These are phyloP conservation scores for Ormyrus pomaceus DNA, from an alignment of 2,888 invertebrate species.

Conservation along the genomic window DNA sequence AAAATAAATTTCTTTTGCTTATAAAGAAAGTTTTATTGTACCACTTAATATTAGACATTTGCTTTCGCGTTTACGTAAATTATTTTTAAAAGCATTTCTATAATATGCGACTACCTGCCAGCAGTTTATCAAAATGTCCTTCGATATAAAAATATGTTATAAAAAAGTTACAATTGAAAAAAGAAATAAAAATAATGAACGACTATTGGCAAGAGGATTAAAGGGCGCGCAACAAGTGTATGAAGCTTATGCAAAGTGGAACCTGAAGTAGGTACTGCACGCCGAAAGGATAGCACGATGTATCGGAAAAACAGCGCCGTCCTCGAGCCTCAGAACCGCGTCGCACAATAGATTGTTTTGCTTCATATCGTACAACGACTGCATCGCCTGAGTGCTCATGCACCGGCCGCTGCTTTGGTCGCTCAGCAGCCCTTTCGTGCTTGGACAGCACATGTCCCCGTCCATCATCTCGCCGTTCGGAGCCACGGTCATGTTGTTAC, in stretches of 20 bases:
- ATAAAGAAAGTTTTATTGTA: too few relatives aligned
- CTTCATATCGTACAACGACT: conserved; percentile 89
- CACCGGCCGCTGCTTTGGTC: conserved; percentile 79
- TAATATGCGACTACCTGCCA: too few relatives aligned
- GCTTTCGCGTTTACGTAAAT: too few relatives aligned
- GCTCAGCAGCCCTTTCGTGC: conserved; percentile 65
- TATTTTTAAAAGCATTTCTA: too few relatives aligned
- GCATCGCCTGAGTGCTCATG: conserved; percentile 90
- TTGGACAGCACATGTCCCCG: conserved; percentile 51
- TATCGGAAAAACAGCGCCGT: conserved; percentile 88
- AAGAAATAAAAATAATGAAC: too few relatives aligned
- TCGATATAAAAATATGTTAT: too few relatives aligned
- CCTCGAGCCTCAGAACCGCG: conserved; percentile 88
- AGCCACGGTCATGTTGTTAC: conserved; percentile 46
- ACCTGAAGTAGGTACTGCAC: conserved; percentile 94
- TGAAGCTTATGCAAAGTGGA: conserved; percentile 58
- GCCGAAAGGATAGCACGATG: conserved; percentile 92
- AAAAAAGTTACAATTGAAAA: too few relatives aligned
- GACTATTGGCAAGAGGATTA: too few relatives aligned
- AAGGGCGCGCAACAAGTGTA: too few relatives aligned
- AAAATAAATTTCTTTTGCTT: too few relatives aligned
- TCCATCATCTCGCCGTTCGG: conserved; percentile 25
- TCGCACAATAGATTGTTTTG: conserved; percentile 91
- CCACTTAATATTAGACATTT: too few relatives aligned
- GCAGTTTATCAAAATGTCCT: too few relatives aligned